Conservation (phyloP, 2,797 vertebrate species). For the Brachyrhaphis roseni region DNA sequence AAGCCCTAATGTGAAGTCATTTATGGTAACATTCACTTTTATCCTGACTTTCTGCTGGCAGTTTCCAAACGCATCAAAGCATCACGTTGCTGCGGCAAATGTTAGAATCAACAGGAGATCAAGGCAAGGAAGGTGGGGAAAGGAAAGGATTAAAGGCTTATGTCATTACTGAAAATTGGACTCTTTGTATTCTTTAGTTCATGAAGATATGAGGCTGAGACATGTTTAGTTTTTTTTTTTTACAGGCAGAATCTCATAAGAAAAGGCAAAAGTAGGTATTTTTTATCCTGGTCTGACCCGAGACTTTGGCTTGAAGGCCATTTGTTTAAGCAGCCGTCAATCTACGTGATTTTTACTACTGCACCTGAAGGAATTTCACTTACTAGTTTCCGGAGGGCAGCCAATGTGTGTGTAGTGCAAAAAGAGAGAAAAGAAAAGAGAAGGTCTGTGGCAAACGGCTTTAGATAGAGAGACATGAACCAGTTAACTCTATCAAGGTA, state of each 20-base stretch:
- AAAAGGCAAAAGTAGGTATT: neutral
- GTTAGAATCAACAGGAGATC: constrained; percentile 24
- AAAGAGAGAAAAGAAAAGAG: neutral
- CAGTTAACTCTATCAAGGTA: neutral
- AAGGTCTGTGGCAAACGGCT: neutral
- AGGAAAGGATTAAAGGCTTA: constrained; percentile 11
- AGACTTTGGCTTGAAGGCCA: neutral
- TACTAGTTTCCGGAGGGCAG: neutral
- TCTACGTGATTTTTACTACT: neutral
- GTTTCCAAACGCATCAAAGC: constrained; percentile 28
- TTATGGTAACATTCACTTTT: constrained; percentile 19
- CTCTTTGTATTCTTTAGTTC: constrained; percentile 11
- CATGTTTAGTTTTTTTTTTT: neutral
- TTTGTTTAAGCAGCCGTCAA: neutral
- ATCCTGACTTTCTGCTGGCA: constrained; percentile 15
- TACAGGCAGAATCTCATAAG: neutral
- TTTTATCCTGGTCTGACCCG: neutral
- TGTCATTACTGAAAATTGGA: constrained; percentile 8
- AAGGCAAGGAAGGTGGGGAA: constrained; percentile 25
- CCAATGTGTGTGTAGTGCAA: neutral
- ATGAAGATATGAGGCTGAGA: neutral
- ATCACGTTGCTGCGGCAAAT: neutral
- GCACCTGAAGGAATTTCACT: neutral
- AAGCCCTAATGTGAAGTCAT: constrained; percentile 19
- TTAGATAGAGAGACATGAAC: neutral